Conservation (phyloP, 2,797 vertebrate genomes). For the Tragopan temminckii region DNA sequence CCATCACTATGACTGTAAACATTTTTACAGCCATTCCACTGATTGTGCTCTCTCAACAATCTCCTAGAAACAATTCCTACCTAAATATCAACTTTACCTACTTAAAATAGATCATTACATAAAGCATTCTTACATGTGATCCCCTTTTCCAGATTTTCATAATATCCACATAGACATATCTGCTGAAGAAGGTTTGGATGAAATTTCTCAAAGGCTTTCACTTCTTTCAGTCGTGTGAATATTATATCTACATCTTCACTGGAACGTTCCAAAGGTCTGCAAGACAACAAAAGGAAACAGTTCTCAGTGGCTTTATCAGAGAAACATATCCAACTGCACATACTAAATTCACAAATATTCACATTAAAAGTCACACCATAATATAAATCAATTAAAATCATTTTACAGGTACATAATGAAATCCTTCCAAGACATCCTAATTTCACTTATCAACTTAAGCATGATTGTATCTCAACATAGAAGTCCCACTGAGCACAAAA, state of each 20-base stretch:
- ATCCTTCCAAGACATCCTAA: not conserved
- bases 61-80: not conserved
- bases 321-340: not conserved
- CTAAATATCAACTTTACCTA: not conserved
- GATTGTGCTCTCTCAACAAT: not conserved
- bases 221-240: conserved; percentile 91
- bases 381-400: not conserved
- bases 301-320: conserved; percentile 3
- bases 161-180: conserved; percentile 95
- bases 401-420: not conserved
- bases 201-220: conserved; percentile 96
- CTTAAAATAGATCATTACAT: not conserved
- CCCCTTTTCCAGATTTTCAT: conserved; percentile 95
- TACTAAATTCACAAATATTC: not conserved
- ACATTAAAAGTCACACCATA: not conserved
- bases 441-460: not conserved
- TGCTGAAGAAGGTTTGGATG: conserved; percentile 93
- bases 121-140: conserved; percentile 90
- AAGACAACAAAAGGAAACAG: conserved; percentile 29
- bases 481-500: not conserved
- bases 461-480: not conserved
- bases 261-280: conserved; percentile 93
- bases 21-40: not conserved
- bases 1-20: not conserved
- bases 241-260: conserved; percentile 97